Base-by-base conservation (phyloP, 2,888 invertebrate genomes). In the Acleris laterana region DNA sequence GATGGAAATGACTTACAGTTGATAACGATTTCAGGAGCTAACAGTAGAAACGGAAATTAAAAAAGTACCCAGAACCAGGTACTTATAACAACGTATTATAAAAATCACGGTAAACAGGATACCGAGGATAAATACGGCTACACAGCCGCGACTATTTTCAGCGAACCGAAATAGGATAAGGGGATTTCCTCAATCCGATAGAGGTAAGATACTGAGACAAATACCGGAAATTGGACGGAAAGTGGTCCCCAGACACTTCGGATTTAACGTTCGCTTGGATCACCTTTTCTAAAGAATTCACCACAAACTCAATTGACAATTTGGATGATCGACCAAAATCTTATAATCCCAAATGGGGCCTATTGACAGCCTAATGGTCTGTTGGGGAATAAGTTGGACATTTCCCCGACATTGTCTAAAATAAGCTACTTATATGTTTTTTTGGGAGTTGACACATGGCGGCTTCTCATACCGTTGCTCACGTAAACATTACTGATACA, bases 121-220 rank as follows among this genome's bases (percentile, higher is more conserved):
- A 13, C 7, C 17, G 7, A 46, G 46, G 17, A 46, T 46, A 46
- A 46, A 46, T 46, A 46, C n/a, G 17, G n/a, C n/a, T n/a, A 7
- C 16, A 53, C 16, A 44, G 19, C 11, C 44, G 3, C 48, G 57
- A 49, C 53, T 53, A 28, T 55, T 55, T 44, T 19, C 20, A 13
- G 72, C 76, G 75, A 75, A 70, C 73, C 74, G 72, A 77, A 80
- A 78, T 76, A 68, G 78, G 77, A 79, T 84, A 83, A 83, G 80
- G 80, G 77, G 84, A 71, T 63, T 71, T 62, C 74, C 71, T 70
- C 76, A 80, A 80, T 80, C 82, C 82, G 80, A 78, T 80, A 76
- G 77, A 83, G 79, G 77, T 77, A 75, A 77, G 79, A 77, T 77
- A 80, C 76, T 74, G 81, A 79, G 78, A 83, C 84, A 83, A 81